phyloP scores from a whole-genome alignment of 2,888 invertebrate species.

The Petrolisthes cinctipes region DNA sequence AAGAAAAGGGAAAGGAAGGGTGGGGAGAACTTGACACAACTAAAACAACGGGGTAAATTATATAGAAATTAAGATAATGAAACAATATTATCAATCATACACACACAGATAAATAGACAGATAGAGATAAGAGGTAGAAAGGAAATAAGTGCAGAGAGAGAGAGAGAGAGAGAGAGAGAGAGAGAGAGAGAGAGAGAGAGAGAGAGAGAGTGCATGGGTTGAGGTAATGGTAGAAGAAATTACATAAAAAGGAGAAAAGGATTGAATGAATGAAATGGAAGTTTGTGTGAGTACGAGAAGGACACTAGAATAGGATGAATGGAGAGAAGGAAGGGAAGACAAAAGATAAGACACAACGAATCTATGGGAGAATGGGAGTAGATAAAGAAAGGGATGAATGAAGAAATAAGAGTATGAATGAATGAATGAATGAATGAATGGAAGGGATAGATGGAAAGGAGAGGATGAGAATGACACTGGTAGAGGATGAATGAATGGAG shows the following conservation, averaged over 20 bases:
- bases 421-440: not conserved
- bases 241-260: not conserved
- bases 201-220: slow-evolving; percentile 15
- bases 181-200: slow-evolving; percentile 12
- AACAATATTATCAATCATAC: too few relatives aligned
- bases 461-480: not conserved
- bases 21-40: too few relatives aligned
- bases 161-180: slow-evolving; percentile 12
- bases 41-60: too few relatives aligned
- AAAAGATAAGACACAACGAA: not conserved
- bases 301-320: too few relatives aligned
- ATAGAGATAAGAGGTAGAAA: too few relatives aligned
- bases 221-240: not conserved
- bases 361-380: slow-evolving; percentile 4
- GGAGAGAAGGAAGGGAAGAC: not conserved
- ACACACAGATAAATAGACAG: too few relatives aligned
- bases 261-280: not conserved
- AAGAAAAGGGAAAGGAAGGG: too few relatives aligned
- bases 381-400: slow-evolving; percentile 1
- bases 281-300: too few relatives aligned
- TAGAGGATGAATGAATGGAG: not conserved
- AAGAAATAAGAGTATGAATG: not conserved
- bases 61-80: too few relatives aligned
- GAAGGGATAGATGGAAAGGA: not conserved
- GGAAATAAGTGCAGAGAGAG: too few relatives aligned